These are phyloP conservation scores for Tragelaphus buxtoni DNA, from an alignment of 2,113 vertebrate genomes.

Conservation along the genomic window DNA sequence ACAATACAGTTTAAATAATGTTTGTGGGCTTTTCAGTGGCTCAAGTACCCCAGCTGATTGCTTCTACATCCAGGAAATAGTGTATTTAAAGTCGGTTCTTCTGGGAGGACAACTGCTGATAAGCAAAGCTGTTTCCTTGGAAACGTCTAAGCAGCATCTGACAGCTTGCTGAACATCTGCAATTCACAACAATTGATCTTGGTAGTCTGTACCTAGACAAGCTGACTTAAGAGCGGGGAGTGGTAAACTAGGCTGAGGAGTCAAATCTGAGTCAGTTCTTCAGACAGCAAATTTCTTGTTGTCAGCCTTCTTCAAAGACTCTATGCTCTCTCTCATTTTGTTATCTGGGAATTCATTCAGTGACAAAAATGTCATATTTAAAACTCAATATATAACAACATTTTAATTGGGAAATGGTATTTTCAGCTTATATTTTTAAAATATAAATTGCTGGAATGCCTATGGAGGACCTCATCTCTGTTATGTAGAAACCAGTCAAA, in stretches of 20 bases:
- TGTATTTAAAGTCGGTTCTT: conserved; percentile 52
- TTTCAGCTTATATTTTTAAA: not conserved
- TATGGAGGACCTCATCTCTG: not conserved
- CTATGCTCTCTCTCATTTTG: not conserved
- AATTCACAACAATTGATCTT: conserved; percentile 42
- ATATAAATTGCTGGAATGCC: not conserved
- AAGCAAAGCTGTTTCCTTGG: conserved; percentile 69
- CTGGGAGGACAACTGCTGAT: conserved; percentile 41
- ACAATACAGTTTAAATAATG: not conserved
- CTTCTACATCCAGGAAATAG: conserved; percentile 36
- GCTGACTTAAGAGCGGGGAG: not conserved
- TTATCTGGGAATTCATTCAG: conserved; percentile 26
- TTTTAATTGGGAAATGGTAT: not conserved
- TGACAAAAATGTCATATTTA: conserved; percentile 27
- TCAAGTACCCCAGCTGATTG: conserved; percentile 18
- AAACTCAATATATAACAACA: conserved; percentile 5
- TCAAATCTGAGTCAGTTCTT: conserved; percentile 21
- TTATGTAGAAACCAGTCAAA: not conserved
- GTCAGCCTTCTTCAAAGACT: not conserved
- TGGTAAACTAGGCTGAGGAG: not conserved
- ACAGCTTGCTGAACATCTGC: conserved; percentile 50
- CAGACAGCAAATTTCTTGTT: conserved; percentile 17
- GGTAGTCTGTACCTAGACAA: conserved; percentile 25
- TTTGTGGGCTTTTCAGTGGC: conserved; percentile 11
- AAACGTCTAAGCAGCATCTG: conserved; percentile 59